Conservation (phyloP, 2,888 invertebrate species). For the Hirudinaria manillensis region DNA sequence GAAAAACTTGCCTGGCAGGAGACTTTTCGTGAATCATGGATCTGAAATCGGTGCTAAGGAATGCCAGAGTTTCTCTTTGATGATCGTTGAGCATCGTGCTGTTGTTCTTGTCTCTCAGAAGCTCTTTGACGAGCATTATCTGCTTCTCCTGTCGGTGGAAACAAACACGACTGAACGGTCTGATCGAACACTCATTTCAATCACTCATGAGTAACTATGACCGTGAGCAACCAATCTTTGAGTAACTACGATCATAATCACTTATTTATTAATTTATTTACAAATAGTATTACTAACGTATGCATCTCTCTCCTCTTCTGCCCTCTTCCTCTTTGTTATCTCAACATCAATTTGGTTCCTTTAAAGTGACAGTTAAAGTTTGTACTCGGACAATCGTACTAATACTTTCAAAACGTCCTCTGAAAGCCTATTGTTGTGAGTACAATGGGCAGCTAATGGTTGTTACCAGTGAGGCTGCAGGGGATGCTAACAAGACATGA, state of each 20-base stretch:
- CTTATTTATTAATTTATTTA: not conserved
- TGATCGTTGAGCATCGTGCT: slow-evolving; percentile 65
- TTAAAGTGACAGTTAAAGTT: not conserved
- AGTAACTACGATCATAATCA: not conserved
- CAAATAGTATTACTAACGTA: slow-evolving; percentile 43
- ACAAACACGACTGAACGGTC: not conserved
- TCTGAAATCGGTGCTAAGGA: slow-evolving; percentile 59
- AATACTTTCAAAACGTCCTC: not conserved
- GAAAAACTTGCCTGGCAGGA: slow-evolving; percentile 30
- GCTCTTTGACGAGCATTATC: slow-evolving; percentile 67
- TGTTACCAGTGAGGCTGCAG: not conserved
- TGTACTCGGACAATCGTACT: not conserved
- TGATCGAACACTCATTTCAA: not conserved
- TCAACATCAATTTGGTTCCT: slow-evolving; percentile 71
- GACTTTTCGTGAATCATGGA: slow-evolving; percentile 34
- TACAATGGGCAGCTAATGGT: not conserved
- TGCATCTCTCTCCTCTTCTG: slow-evolving; percentile 68
- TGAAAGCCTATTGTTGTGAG: not conserved
- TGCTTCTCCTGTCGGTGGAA: slow-evolving; percentile 63
- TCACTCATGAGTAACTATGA: not conserved
- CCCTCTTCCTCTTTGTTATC: slow-evolving; percentile 65
- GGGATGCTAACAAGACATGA: not conserved
- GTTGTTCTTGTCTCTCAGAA: slow-evolving; percentile 65
- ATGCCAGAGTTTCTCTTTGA: slow-evolving; percentile 73
- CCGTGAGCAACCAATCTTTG: not conserved